These are phyloP conservation scores for Folsomia manolachei DNA, from an alignment of 2,888 invertebrate species.

Conservation along the genomic window DNA sequence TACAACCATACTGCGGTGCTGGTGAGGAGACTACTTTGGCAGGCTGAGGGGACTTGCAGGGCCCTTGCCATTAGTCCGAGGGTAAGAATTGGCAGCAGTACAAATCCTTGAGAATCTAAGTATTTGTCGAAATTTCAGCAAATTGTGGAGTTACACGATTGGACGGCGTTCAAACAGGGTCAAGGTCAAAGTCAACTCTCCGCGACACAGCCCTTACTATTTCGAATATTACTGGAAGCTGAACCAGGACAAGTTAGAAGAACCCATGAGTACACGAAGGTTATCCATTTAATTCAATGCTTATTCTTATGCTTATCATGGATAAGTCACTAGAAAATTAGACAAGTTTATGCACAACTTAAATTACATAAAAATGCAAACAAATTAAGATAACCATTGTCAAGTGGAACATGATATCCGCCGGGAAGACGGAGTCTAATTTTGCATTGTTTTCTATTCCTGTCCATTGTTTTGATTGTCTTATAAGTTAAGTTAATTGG, in stretches of 20 bases:
- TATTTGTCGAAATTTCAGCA: no score
- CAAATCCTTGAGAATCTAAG: no score
- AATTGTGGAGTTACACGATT: slow-evolving; percentile 48
- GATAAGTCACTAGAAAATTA: no score
- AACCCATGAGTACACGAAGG: slow-evolving; percentile 36
- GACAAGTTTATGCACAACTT: no score
- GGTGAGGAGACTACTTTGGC: slow-evolving; percentile 64
- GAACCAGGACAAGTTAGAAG: slow-evolving; percentile 36
- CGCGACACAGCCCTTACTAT: slow-evolving; percentile 26
- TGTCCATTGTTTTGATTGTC: neutral
- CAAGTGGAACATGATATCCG: no score
- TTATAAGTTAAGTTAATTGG: no score
- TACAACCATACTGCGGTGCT: slow-evolving; percentile 53
- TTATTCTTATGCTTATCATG: no score
- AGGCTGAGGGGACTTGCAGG: slow-evolving; percentile 58
- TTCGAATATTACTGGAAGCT: slow-evolving; percentile 45
- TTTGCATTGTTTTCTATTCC: no score
- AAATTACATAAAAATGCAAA: no score
- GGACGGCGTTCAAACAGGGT: slow-evolving; percentile 42
- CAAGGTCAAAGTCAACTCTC: slow-evolving; percentile 8
- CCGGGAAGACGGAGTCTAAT: no score
- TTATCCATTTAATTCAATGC: no score
- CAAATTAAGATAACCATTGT: no score
- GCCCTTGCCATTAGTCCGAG: slow-evolving; percentile 62
- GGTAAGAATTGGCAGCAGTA: slow-evolving; percentile 56